A percentile compares a stretch with the other conserved stretches of the same genome.
Evolutionary conservation across 2,797 vertebrate species (phyloP).

Genomic region (Darevskia nairensis): DNA sequence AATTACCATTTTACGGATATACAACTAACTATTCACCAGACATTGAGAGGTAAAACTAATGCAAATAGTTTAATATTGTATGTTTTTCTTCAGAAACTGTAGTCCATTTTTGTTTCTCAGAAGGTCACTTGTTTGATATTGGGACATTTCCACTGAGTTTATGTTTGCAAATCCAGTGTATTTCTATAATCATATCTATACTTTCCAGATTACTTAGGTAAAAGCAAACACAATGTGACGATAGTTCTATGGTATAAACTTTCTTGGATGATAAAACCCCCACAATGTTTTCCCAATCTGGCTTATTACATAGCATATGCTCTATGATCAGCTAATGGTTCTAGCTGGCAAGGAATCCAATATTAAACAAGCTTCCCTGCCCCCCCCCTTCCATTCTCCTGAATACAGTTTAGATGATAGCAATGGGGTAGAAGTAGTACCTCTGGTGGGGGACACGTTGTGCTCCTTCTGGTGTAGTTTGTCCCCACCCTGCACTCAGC

Average conservation of each 20-base stretch:
- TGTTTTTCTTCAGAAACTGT: constrained; percentile 15
- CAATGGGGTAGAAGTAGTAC: no score
- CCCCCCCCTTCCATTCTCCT: neutral
- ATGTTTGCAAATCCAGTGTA: constrained; percentile 34
- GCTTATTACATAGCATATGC: neutral
- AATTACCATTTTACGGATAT: neutral
- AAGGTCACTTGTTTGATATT: constrained; percentile 33
- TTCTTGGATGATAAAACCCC: neutral
- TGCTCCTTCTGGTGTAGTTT: no score
- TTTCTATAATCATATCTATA: constrained; percentile 23
- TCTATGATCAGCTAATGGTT: constrained; percentile 3
- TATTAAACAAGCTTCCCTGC: neutral
- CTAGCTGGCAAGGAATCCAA: neutral
- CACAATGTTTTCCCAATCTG: neutral
- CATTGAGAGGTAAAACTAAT: neutral
- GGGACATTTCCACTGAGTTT: constrained; percentile 14
- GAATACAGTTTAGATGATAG: neutral
- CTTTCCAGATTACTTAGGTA: constrained; percentile 34
- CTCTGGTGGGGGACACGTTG: no score
- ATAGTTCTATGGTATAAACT: constrained; percentile 29
- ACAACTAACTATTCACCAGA: neutral
- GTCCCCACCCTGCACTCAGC: no score
- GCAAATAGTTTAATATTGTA: neutral
- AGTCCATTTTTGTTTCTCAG: constrained; percentile 20
- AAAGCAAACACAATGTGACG: constrained; percentile 39